phyloP scores from a whole-genome alignment of 2,888 invertebrate genomes.

The Stenichneumon culpator region DNA sequence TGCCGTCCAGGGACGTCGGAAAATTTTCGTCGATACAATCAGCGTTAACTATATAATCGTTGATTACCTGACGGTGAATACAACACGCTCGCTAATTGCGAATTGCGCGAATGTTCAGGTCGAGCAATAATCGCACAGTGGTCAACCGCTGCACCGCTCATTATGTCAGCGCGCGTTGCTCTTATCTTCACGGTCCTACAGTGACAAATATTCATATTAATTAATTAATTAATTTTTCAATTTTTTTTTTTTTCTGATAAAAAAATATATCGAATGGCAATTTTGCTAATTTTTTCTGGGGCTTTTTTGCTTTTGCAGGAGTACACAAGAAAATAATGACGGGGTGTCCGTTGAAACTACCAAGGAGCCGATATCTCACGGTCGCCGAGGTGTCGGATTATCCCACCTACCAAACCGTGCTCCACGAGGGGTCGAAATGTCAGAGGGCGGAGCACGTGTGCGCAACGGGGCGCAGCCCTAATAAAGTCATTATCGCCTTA shows the following conservation, averaged over 20 bases:
- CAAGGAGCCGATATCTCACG: constrained; percentile 18
- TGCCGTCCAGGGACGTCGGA: neutral
- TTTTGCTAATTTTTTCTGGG: neutral
- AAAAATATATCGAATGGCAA: neutral
- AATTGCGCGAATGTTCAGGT: constrained; percentile 44
- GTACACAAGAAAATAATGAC: neutral
- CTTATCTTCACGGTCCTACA: neutral
- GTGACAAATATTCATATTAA: neutral
- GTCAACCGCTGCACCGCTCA: constrained; percentile 35
- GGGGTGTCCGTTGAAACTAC: constrained; percentile 11
- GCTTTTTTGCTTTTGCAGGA: neutral
- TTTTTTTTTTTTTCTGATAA: neutral
- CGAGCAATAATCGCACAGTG: constrained; percentile 47
- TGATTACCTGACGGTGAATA: constrained; percentile 24
- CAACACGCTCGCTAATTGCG: constrained; percentile 23
- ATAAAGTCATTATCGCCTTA: constrained; percentile 75
- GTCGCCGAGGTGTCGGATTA: constrained; percentile 36
- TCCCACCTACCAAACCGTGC: constrained; percentile 4
- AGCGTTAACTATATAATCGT: neutral
- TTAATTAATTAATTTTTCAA: neutral
- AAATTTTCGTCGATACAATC: constrained; percentile 29
- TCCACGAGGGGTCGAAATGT: constrained; percentile 69
- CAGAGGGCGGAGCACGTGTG: constrained; percentile 75
- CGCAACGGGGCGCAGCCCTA: constrained; percentile 71
- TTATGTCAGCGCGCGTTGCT: constrained; percentile 18